Percentiles rank a stretch among this genome's conserved stretches.
These are phyloP conservation scores for Rhagium mordax DNA, from an alignment of 2,888 invertebrate species.

Conservation along the genomic window DNA sequence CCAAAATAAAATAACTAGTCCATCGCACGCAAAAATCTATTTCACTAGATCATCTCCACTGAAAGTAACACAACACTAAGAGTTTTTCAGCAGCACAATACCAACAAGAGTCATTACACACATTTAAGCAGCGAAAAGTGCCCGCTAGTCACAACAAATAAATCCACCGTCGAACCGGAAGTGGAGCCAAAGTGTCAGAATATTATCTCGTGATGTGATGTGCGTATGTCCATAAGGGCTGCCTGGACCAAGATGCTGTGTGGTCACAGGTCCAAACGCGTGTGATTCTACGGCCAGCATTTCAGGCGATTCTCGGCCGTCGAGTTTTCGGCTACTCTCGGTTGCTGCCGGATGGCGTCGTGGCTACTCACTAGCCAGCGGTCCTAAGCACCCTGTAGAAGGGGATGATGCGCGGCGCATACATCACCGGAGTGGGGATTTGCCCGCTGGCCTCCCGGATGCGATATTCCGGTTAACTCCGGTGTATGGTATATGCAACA, in stretches of 20 bases:
- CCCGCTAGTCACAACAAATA: not conserved
- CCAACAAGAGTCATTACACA: not conserved
- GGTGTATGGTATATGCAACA: constrained; percentile 50
- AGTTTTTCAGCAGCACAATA: constrained; percentile 2
- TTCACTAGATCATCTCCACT: constrained; percentile 45
- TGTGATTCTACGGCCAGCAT: constrained; percentile 66
- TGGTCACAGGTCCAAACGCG: constrained; percentile 70
- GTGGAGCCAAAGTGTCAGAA: constrained; percentile 8
- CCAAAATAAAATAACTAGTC: constrained; percentile 43
- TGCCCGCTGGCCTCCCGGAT: constrained; percentile 63
- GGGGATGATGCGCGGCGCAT: constrained; percentile 69
- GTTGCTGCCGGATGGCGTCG: constrained; percentile 41
- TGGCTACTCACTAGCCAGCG: constrained; percentile 73
- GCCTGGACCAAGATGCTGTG: constrained; percentile 66
- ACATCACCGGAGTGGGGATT: constrained; percentile 62
- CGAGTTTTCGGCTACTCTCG: constrained; percentile 39
- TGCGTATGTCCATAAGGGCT: constrained; percentile 31
- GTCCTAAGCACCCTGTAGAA: constrained; percentile 69
- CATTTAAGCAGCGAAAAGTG: not conserved
- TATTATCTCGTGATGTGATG: constrained; percentile 12
- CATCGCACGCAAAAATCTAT: constrained; percentile 41
- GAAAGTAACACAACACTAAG: constrained; percentile 40
- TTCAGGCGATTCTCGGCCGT: constrained; percentile 54
- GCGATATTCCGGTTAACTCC: constrained; percentile 62
- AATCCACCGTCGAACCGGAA: constrained; percentile 10